Percentiles rank a stretch among this genome's conserved stretches.
phyloP scores from a whole-genome alignment of 2,113 vertebrate genomes.

The Scalopus aquaticus region DNA sequence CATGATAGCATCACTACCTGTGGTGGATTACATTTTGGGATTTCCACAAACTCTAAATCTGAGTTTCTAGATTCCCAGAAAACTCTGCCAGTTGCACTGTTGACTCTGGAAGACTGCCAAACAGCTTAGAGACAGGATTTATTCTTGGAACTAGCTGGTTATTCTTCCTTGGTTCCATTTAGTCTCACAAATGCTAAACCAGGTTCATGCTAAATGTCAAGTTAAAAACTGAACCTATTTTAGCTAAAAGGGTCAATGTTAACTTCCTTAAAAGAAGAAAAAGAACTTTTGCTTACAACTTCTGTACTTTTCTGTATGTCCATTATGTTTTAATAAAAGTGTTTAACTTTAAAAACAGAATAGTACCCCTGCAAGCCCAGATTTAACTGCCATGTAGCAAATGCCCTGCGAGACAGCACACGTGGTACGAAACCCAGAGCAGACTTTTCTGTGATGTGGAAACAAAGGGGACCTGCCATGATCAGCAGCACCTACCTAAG shows the following conservation, averaged over 20 bases:
- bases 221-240: not conserved
- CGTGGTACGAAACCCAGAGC: rapidly evolving
- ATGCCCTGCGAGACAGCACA: not conserved
- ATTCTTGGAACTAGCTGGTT: not conserved
- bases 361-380: not conserved
- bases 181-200: not conserved
- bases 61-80: not conserved
- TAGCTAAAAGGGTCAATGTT: not conserved
- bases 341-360: not conserved
- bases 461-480: rapidly evolving
- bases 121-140: not conserved
- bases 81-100: not conserved
- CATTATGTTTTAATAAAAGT: not conserved
- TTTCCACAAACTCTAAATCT: not conserved
- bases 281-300: not conserved
- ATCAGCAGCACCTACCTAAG: slow-evolving; percentile 86
- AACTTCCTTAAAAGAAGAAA: not conserved
- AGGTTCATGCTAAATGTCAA: not conserved
- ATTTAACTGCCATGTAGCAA: not conserved
- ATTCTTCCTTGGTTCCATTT: not conserved
- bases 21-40: not conserved
- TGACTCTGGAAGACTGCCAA: not conserved
- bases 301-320: not conserved
- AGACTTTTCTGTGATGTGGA: not conserved
- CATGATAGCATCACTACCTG: too few species aligned